Conservation (phyloP, 2,888 invertebrate species). For the Tribolium freemani region DNA sequence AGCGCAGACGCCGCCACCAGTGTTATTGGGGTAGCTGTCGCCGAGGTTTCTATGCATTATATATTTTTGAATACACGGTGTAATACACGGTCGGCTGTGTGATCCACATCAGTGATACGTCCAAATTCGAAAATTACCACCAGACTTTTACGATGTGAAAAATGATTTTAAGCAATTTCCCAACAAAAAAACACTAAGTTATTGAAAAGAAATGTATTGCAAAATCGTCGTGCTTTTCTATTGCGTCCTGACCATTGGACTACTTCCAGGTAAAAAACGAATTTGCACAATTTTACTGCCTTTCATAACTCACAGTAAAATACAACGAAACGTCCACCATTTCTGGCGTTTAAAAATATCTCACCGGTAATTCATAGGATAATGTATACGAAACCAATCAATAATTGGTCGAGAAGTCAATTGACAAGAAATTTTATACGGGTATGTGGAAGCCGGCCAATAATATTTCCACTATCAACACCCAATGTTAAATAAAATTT, state of each 20-base stretch:
- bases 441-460: not conserved
- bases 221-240: not conserved
- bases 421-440: not conserved
- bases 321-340: not conserved
- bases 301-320: not conserved
- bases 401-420: not conserved
- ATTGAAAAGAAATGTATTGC: not conserved
- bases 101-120: not conserved
- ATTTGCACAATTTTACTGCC: not conserved
- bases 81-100: not conserved
- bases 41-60: not conserved
- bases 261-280: not conserved
- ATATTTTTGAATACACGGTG: not conserved
- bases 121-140: not conserved
- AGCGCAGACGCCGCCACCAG: not conserved
- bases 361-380: not conserved
- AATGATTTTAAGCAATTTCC: not conserved
- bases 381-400: not conserved
- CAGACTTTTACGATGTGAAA: not conserved
- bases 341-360: not conserved
- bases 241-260: not conserved
- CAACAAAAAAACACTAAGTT: not conserved
- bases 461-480: not conserved
- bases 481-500: not conserved
- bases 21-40: not conserved